Percentiles rank a stretch among this genome's conserved stretches.
Conservation (phyloP, 1,140 invertebrate species). For the Leptinotarsa defecta region DNA sequence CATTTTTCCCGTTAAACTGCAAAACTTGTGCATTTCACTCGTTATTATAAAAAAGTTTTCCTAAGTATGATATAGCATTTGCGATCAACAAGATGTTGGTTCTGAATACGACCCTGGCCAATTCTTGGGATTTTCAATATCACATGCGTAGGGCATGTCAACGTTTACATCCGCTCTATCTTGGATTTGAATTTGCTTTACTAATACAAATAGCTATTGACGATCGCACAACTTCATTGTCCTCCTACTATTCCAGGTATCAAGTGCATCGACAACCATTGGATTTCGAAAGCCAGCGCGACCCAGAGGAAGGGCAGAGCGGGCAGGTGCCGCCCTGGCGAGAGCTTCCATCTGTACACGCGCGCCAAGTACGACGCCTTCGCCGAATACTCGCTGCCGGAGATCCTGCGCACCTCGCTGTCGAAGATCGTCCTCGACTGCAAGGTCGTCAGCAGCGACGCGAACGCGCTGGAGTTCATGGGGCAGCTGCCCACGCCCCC, state of each 20-base stretch:
- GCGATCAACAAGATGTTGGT: too few relatives aligned
- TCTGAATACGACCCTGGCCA: too few relatives aligned
- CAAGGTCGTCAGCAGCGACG: conserved; percentile 58
- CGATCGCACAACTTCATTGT: too few relatives aligned
- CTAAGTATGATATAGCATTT: too few relatives aligned
- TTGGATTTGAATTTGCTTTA: too few relatives aligned
- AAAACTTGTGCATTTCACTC: too few relatives aligned
- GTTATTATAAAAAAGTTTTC: too few relatives aligned
- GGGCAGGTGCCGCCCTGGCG: conserved; percentile 74
- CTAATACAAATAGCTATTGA: too few relatives aligned
- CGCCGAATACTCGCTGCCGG: conserved; percentile 61
- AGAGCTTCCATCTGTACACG: conserved; percentile 78
- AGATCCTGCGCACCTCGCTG: conserved; percentile 64
- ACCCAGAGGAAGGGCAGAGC: conserved; percentile 68
- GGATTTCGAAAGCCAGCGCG: conserved; percentile 80
- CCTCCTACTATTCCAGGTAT: conserved; percentile 44
- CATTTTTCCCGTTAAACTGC: too few relatives aligned
- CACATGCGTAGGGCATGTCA: too few relatives aligned
- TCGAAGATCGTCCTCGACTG: conserved; percentile 68
- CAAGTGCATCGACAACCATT: conserved; percentile 60
- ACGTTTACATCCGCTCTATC: too few relatives aligned
- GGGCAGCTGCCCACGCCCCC: conserved; percentile 60
- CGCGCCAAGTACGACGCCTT: conserved; percentile 59
- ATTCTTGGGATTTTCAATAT: too few relatives aligned
- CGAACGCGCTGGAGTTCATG: conserved; percentile 59